These are phyloP conservation scores for Siphonodentalium dalli DNA, from an alignment of 2,888 invertebrate genomes.

Conservation along the genomic window DNA sequence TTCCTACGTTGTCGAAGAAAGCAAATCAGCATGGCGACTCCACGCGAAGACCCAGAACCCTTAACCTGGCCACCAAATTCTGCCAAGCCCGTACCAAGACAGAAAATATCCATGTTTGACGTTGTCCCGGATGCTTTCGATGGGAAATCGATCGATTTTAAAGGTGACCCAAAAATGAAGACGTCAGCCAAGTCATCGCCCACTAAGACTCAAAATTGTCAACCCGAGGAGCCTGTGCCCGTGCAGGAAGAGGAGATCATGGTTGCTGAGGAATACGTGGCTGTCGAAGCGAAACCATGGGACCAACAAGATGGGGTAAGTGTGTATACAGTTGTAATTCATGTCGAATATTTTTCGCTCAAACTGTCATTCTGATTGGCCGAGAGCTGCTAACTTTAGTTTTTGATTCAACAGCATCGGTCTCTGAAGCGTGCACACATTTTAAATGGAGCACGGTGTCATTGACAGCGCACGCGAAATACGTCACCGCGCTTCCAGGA, in stretches of 20 bases:
- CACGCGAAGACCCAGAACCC: too few relatives aligned
- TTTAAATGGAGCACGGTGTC: too few relatives aligned
- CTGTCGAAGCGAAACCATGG: slow-evolving; percentile 36
- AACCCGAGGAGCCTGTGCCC: slow-evolving; percentile 7
- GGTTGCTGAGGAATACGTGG: slow-evolving; percentile 22
- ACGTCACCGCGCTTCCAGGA: too few relatives aligned
- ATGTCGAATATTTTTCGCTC: too few relatives aligned
- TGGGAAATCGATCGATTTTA: slow-evolving; percentile 44
- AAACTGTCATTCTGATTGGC: too few relatives aligned
- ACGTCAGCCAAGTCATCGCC: slow-evolving; percentile 6
- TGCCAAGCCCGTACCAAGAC: slow-evolving; percentile 44
- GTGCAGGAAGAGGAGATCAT: slow-evolving; percentile 22
- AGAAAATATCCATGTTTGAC: slow-evolving; percentile 47
- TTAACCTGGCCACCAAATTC: too few relatives aligned
- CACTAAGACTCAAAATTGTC: not conserved
- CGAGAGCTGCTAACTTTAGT: too few relatives aligned
- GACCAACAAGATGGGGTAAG: slow-evolving; percentile 38
- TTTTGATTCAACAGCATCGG: too few relatives aligned
- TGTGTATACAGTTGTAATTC: not conserved
- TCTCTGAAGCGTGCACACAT: too few relatives aligned
- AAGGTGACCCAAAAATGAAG: slow-evolving; percentile 21
- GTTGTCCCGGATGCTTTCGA: slow-evolving; percentile 50
- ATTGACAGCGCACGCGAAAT: too few relatives aligned
- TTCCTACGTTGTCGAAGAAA: too few relatives aligned
- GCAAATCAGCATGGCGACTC: too few relatives aligned